Evolutionary conservation across 2,797 vertebrate species (phyloP).

Genomic region (Gouania willdenowi): DNA sequence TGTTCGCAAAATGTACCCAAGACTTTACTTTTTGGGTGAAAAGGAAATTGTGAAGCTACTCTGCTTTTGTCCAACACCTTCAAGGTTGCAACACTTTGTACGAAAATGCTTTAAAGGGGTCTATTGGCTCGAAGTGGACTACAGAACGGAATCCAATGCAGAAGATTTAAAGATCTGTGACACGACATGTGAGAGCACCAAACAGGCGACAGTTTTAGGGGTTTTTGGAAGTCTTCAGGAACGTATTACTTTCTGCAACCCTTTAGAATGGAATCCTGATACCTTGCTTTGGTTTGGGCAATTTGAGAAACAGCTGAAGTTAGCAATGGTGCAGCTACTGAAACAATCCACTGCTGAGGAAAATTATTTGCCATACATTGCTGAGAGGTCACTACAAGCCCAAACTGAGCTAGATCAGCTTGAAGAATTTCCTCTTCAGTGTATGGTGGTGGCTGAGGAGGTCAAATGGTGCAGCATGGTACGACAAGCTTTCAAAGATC

Average conservation of each 20-base stretch:
- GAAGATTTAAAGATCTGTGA: background rate
- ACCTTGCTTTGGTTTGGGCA: conserved; percentile 71
- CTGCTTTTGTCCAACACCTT: conserved; percentile 49
- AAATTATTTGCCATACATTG: background rate
- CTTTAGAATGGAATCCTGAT: conserved; percentile 56
- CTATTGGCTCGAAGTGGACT: conserved; percentile 57
- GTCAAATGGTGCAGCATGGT: conserved; percentile 66
- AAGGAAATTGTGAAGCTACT: conserved; percentile 76
- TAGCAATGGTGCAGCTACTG: conserved; percentile 57
- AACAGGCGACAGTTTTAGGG: conserved; percentile 48
- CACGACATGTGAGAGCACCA: conserved; percentile 2
- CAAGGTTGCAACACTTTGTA: conserved; percentile 63
- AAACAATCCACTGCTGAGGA: conserved; percentile 53
- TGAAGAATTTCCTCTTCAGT: conserved; percentile 79
- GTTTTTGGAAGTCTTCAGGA: conserved; percentile 71
- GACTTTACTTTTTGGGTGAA: conserved; percentile 83
- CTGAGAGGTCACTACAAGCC: background rate
- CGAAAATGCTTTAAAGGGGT: conserved; percentile 78
- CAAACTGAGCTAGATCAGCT: conserved; percentile 50
- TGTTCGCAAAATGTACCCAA: conserved; percentile 68
- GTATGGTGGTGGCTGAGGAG: conserved; percentile 80
- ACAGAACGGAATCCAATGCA: background rate
- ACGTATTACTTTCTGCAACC: conserved; percentile 60
- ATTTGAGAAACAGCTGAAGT: conserved; percentile 73
- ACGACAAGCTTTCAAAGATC: conserved; percentile 46